Conservation (phyloP, 2,888 invertebrate species). For the Athalia circularis region DNA sequence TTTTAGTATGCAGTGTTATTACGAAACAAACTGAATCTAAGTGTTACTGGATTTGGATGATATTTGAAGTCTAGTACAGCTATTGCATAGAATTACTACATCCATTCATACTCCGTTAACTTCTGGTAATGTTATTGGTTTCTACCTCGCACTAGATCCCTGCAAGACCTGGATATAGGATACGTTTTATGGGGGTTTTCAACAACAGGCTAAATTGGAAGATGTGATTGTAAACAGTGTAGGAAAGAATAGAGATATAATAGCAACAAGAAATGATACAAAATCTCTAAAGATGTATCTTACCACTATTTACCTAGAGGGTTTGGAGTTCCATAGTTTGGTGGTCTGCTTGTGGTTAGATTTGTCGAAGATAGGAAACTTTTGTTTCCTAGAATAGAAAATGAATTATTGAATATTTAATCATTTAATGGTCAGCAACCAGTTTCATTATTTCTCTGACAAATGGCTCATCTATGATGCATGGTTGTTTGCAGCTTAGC, state of each 20-base stretch:
- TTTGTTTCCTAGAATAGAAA: slow-evolving; percentile 62
- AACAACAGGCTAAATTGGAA: slow-evolving; percentile 34
- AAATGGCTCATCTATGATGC: not conserved
- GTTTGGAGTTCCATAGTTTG: slow-evolving; percentile 68
- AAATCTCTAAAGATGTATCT: slow-evolving; percentile 43
- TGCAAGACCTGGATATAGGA: slow-evolving; percentile 69
- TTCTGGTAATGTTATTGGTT: slow-evolving; percentile 60
- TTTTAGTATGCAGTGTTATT: slow-evolving; percentile 36
- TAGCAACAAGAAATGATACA: slow-evolving; percentile 51
- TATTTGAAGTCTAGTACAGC: not conserved
- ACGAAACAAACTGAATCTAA: too few relatives aligned
- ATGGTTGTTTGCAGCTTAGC: not conserved
- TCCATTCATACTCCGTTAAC: slow-evolving; percentile 37
- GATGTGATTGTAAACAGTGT: slow-evolving; percentile 56
- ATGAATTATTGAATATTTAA: not conserved
- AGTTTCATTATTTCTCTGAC: not conserved
- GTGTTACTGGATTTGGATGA: too few relatives aligned
- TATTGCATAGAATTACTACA: slow-evolving; percentile 23
- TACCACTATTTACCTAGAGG: slow-evolving; percentile 67
- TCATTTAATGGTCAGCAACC: not conserved
- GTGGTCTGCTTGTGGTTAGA: slow-evolving; percentile 63
- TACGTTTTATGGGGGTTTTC: slow-evolving; percentile 54
- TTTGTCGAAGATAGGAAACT: slow-evolving; percentile 67
- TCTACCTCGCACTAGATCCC: slow-evolving; percentile 71
- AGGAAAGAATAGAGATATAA: slow-evolving; percentile 50